Evolutionary conservation across 1,140 invertebrate genomes (phyloP).

Genomic region (Sycobia sp.): DNA sequence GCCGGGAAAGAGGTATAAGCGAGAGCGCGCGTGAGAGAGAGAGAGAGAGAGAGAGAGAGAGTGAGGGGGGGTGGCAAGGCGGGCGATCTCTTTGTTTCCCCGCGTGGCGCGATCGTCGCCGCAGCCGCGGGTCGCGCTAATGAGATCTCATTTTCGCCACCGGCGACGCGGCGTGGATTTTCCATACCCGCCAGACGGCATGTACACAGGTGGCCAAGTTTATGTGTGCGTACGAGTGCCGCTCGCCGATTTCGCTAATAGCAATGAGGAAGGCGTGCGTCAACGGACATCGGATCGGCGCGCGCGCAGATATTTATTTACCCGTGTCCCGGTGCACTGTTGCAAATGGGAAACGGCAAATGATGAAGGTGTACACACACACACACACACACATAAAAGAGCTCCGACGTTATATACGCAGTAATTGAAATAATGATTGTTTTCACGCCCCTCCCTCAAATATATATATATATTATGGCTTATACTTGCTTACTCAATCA

Average conservation of each 20-base stretch:
- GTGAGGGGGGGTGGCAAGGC: no score
- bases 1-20: neutral
- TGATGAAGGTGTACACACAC: neutral
- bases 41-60: no score
- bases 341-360: constrained; percentile 24
- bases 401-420: neutral
- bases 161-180: no score
- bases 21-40: no score
- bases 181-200: no score
- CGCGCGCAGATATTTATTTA: constrained; percentile 19
- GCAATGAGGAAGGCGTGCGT: constrained; percentile 7
- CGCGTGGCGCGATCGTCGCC: no score
- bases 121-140: constrained; percentile 5
- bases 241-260: neutral
- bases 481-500: constrained; percentile 20
- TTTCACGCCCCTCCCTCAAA: neutral
- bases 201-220: no score
- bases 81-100: no score
- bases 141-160: constrained; percentile 28
- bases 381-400: no score
- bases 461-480: no score
- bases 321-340: constrained; percentile 4
- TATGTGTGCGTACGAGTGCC: neutral
- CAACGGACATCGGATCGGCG: neutral
- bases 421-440: constrained; percentile 26